phyloP scores from a whole-genome alignment of 1,140 invertebrate genomes.

The Penaeus japonicus region DNA sequence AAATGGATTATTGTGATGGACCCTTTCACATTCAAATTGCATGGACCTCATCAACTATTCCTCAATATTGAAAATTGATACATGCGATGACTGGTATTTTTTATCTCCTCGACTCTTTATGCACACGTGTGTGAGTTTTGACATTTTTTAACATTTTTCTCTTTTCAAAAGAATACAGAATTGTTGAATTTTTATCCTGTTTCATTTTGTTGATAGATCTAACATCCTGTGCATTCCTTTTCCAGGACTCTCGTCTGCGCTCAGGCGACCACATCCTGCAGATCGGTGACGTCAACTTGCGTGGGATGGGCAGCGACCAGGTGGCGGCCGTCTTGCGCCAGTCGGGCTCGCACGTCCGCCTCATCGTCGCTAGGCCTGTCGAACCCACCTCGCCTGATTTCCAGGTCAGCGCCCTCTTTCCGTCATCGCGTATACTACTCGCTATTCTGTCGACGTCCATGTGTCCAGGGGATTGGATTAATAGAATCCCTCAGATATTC shows the following conservation, averaged over 20 bases:
- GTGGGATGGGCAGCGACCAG: constrained; percentile 86
- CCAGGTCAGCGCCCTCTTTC: constrained; percentile 61
- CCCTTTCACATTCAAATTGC: too few relatives aligned
- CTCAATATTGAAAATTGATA: too few relatives aligned
- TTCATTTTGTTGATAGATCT: not conserved
- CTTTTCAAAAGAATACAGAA: too few relatives aligned
- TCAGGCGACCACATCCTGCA: constrained; percentile 94
- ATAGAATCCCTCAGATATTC: too few relatives aligned
- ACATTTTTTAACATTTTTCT: too few relatives aligned
- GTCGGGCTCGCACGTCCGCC: constrained; percentile 82
- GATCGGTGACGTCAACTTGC: constrained; percentile 90
- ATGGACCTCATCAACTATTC: too few relatives aligned
- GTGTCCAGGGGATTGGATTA: not conserved
- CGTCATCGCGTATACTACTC: too few relatives aligned
- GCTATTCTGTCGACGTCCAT: not conserved
- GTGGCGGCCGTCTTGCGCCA: constrained; percentile 91
- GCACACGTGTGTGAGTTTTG: too few relatives aligned
- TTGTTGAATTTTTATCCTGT: not conserved
- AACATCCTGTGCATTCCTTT: not conserved
- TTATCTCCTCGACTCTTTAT: too few relatives aligned
- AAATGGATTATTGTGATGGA: too few relatives aligned
- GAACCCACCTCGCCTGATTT: constrained; percentile 78
- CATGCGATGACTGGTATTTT: too few relatives aligned
- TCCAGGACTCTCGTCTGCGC: constrained; percentile 82
- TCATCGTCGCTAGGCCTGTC: constrained; percentile 87